A percentile compares a stretch with the other conserved stretches of the same genome.
These are phyloP conservation scores for Eublepharis macularius DNA, from an alignment of 2,113 vertebrate genomes.

Conservation along the genomic window DNA sequence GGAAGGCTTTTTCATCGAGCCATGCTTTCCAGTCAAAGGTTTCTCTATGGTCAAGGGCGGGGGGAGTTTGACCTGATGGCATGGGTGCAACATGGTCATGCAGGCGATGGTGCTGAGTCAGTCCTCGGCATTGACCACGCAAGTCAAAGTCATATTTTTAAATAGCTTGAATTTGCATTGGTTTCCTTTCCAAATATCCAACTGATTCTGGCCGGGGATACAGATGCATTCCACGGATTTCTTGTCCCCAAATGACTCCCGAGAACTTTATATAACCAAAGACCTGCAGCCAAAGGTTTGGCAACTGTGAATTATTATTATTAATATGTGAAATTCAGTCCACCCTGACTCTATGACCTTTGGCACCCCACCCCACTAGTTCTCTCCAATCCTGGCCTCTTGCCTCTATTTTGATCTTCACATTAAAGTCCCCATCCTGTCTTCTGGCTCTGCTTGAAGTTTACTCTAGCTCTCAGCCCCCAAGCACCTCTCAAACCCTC, in stretches of 20 bases:
- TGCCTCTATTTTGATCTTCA: neutral
- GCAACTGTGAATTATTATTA: neutral
- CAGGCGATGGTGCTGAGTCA: neutral
- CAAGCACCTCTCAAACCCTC: neutral
- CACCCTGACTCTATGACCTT: neutral
- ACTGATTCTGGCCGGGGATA: neutral
- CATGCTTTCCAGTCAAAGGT: neutral
- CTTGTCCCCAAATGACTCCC: neutral
- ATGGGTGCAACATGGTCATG: neutral
- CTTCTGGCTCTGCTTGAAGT: no score
- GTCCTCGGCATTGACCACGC: neutral
- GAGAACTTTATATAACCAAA: neutral
- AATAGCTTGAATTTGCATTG: neutral
- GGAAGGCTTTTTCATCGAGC: no score
- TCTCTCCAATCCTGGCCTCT: neutral
- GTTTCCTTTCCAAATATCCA: neutral
- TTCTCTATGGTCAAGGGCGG: no score
- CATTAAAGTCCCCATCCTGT: neutral
- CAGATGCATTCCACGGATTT: neutral
- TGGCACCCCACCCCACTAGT: neutral
- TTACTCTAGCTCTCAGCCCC: neutral
- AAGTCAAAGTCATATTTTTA: neutral
- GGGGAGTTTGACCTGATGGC: no score
- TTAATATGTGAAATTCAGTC: neutral
- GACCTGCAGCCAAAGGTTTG: neutral